Conservation (phyloP, 2,113 vertebrate species). For the Corythoichthys haematopterus region DNA sequence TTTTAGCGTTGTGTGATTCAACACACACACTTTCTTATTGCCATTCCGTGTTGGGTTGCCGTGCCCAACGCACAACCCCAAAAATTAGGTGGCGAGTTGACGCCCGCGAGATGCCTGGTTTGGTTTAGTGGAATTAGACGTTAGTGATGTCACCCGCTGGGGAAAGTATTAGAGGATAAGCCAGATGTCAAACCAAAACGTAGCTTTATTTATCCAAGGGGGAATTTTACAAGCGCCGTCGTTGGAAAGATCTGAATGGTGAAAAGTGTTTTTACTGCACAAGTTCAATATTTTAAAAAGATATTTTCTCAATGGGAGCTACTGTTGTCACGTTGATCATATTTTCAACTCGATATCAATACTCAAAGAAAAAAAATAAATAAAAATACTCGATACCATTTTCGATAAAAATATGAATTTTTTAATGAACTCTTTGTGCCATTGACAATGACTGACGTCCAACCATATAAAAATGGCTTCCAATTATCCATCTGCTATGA, state of each 20-base stretch:
- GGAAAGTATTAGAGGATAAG: slow-evolving; percentile 26
- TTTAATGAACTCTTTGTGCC: no score
- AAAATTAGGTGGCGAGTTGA: slow-evolving; percentile 38
- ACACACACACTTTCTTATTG: slow-evolving; percentile 26
- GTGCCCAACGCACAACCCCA: slow-evolving; percentile 36
- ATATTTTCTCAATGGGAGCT: no score
- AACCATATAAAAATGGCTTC: no score
- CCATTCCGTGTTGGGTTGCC: slow-evolving; percentile 36
- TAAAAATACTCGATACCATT: no score
- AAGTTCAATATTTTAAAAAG: background rate
- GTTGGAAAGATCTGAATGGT: background rate
- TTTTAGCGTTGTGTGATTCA: slow-evolving; percentile 35
- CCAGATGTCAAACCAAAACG: slow-evolving; percentile 12
- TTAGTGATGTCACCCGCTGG: slow-evolving; percentile 42
- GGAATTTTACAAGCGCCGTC: slow-evolving; percentile 11
- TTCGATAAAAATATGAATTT: no score
- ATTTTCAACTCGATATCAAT: background rate
- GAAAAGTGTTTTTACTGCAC: background rate
- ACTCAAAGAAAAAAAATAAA: background rate
- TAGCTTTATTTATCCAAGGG: slow-evolving; percentile 11
- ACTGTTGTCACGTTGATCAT: no score
- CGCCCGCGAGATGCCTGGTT: slow-evolving; percentile 43
- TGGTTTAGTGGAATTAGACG: slow-evolving; percentile 39
- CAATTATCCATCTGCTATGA: no score
- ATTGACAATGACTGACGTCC: no score